A percentile compares a stretch with the other conserved stretches of the same genome.
Evolutionary conservation across 2,797 vertebrate genomes (phyloP).

Genomic region (Spinus pinus): DNA sequence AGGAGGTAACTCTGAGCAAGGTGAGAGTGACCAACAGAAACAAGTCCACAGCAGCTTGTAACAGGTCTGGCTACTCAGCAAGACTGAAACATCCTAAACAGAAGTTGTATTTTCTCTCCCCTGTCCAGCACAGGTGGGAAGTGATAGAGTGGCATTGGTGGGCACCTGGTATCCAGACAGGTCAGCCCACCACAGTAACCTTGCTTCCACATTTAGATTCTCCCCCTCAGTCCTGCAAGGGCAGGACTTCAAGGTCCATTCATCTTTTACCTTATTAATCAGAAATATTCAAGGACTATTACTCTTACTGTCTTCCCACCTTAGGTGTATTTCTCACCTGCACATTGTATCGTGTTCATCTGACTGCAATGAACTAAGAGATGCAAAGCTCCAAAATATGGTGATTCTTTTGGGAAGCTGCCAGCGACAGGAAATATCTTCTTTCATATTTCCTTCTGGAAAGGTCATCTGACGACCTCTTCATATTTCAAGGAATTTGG

Average conservation of each 20-base stretch:
- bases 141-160: not conserved
- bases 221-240: not conserved
- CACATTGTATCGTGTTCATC: not conserved
- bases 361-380: not conserved
- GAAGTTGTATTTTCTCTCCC: not conserved
- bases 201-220: not conserved
- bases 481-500: not conserved
- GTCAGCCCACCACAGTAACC: not conserved
- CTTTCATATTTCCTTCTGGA: not conserved
- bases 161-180: not conserved
- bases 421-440: not conserved
- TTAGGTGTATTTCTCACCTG: not conserved
- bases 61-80: not conserved
- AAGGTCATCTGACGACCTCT: not conserved
- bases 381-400: not conserved
- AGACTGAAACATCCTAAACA: not conserved
- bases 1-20: not conserved
- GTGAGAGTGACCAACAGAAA: not conserved
- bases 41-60: not conserved
- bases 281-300: not conserved
- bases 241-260: not conserved
- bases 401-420: not conserved
- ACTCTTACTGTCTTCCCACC: not conserved
- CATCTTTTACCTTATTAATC: not conserved
- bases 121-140: not conserved